Conservation (phyloP, 2,113 vertebrate genomes). For the Phrynocephalus versicolor region DNA sequence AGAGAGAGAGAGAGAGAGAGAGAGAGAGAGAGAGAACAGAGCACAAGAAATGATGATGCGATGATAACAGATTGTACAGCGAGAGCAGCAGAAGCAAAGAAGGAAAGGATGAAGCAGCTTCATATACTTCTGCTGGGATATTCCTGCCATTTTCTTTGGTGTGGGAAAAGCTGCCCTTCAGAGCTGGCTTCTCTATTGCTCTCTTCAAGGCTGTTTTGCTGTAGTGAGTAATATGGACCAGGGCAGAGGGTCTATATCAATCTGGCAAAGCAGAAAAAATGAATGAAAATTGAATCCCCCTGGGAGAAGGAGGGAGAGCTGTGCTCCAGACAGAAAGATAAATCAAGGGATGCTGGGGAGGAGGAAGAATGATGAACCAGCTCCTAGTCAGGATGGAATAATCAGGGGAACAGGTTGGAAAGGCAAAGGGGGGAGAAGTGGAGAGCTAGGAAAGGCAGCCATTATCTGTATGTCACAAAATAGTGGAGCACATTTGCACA, state of each 20-base stretch:
- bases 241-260: constrained; percentile 75
- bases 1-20: not conserved
- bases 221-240: constrained; percentile 63
- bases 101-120: not conserved
- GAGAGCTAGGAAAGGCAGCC: not conserved
- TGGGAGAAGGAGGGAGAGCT: constrained; percentile 66
- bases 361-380: constrained; percentile 35
- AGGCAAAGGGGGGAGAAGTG: constrained; percentile 38
- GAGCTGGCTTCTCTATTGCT: not conserved
- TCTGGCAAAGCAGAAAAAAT: constrained; percentile 77
- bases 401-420: constrained; percentile 74
- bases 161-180: constrained; percentile 53
- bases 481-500: not conserved
- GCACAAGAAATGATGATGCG: not conserved
- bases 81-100: constrained; percentile 50
- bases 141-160: constrained; percentile 42
- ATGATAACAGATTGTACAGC: not conserved
- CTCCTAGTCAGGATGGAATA: constrained; percentile 64
- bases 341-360: constrained; percentile 71
- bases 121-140: constrained; percentile 60
- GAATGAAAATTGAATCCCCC: constrained; percentile 82
- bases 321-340: constrained; percentile 74
- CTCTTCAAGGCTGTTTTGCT: constrained; percentile 38
- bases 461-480: not conserved
- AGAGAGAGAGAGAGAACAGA: not conserved